Percentiles rank a stretch among this genome's conserved stretches.
phyloP scores from a whole-genome alignment of 2,888 invertebrate genomes.

The Neuroscelio doddi region DNA sequence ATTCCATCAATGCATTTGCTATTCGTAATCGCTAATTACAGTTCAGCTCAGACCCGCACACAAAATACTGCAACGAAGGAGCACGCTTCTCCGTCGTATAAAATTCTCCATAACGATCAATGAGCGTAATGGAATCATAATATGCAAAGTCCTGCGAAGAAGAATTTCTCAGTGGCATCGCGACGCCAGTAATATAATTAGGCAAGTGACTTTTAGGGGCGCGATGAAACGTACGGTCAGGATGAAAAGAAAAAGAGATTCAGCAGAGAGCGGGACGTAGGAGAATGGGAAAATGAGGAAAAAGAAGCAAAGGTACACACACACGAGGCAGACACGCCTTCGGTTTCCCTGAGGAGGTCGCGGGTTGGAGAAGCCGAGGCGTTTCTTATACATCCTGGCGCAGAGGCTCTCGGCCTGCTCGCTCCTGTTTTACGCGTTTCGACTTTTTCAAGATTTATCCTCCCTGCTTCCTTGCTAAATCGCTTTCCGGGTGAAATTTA shows the following conservation, averaged over 20 bases:
- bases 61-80: no score
- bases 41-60: no score
- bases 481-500: conserved; percentile 71
- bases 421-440: conserved; percentile 69
- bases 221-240: conserved; percentile 13
- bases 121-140: no score
- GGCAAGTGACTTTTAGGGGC: conserved; percentile 8
- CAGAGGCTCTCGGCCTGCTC: conserved; percentile 29
- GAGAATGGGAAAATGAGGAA: conserved; percentile 29
- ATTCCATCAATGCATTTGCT: no score
- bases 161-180: not conserved
- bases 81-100: no score
- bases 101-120: no score
- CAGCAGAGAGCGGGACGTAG: no score
- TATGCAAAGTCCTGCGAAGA: no score
- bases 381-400: conserved; percentile 52
- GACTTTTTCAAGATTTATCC: conserved; percentile 72
- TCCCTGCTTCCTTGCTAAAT: conserved; percentile 71
- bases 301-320: conserved; percentile 46
- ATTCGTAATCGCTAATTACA: no score
- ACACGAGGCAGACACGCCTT: conserved; percentile 55
- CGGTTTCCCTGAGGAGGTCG: conserved; percentile 48
- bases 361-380: conserved; percentile 47
- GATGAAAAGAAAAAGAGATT: conserved; percentile 17
- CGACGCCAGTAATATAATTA: conserved; percentile 16